Evolutionary conservation across 2,888 invertebrate species (phyloP).

Genomic region (Brenthis daphne): DNA sequence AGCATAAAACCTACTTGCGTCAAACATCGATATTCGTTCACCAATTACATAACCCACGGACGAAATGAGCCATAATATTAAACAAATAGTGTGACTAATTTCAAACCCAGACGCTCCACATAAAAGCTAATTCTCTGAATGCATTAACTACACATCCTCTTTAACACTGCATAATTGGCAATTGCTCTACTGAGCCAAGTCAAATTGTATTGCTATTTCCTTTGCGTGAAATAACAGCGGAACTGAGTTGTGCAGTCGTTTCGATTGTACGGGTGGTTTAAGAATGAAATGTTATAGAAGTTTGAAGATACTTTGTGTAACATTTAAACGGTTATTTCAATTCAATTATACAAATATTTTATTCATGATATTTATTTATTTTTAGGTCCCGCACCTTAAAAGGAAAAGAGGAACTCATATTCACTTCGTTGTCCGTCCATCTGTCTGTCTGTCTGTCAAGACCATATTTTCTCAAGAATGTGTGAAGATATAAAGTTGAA

Average conservation of each 20-base stretch:
- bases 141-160: constrained; percentile 20
- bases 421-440: no score
- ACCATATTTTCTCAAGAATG: no score
- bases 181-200: constrained; percentile 43
- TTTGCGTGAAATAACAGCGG: constrained; percentile 38
- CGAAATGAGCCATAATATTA: neutral
- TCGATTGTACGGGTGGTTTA: constrained; percentile 4
- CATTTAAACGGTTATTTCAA: no score
- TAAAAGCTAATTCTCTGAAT: constrained; percentile 18
- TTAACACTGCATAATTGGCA: constrained; percentile 40
- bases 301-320: neutral
- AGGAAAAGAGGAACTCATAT: no score
- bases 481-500: no score
- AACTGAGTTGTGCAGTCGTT: constrained; percentile 22
- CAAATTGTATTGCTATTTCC: constrained; percentile 44
- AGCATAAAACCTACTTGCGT: no score
- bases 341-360: no score
- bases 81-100: constrained; percentile 5
- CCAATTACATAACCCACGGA: no score
- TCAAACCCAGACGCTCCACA: constrained; percentile 1
- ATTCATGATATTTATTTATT: no score
- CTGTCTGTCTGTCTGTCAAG: no score
- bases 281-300: neutral
- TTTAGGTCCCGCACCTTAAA: no score
- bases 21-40: no score